Percentiles rank a stretch among this genome's conserved stretches.
These are phyloP conservation scores for Ochlodes sylvanus DNA, from an alignment of 2,888 invertebrate species.

Conservation along the genomic window DNA sequence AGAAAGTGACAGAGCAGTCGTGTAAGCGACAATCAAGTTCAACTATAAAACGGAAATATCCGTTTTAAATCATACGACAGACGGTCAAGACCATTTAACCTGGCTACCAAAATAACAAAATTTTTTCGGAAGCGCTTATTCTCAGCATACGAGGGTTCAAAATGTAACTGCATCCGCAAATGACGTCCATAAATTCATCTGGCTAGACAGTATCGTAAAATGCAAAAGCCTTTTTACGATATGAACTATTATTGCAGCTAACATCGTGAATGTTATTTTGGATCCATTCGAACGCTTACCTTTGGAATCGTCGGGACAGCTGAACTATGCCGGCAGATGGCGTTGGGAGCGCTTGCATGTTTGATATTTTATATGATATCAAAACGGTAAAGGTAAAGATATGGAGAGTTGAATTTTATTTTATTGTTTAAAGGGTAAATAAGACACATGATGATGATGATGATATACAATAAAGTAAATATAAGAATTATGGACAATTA, in stretches of 20 bases:
- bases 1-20: conserved; percentile 11
- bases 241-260: conserved; percentile 60
- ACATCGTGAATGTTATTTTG: conserved; percentile 46
- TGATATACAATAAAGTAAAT: no score
- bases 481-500: no score
- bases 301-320: conserved; percentile 16
- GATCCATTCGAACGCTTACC: conserved; percentile 5
- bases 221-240: conserved; percentile 55
- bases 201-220: conserved; percentile 71
- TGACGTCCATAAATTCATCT: conserved; percentile 55
- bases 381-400: no score
- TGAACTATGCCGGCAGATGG: conserved; percentile 23
- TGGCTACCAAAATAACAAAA: not conserved
- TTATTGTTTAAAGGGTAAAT: no score
- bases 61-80: conserved; percentile 29
- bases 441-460: no score
- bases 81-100: conserved; percentile 19
- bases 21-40: conserved; percentile 23
- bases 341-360: not conserved
- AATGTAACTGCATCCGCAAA: conserved; percentile 50
- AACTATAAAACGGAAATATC: conserved; percentile 37
- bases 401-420: no score
- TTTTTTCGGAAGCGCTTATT: conserved; percentile 2
- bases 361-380: no score
- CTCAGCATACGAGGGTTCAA: conserved; percentile 44